Conservation (phyloP, 2,797 vertebrate genomes). For the Streptopelia turtur region DNA sequence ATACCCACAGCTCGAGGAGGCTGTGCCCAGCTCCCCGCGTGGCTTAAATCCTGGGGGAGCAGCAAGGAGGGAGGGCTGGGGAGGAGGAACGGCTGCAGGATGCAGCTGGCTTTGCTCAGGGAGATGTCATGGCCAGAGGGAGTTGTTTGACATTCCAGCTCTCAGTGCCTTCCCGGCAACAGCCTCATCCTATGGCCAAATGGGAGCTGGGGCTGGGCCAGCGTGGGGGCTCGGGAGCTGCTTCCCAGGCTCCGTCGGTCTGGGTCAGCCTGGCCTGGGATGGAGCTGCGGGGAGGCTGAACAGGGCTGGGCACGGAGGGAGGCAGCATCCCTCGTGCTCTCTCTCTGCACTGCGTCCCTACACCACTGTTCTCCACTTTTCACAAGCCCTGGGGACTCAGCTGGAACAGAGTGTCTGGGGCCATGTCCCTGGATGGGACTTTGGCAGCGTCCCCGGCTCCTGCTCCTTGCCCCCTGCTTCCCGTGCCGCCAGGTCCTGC, state of each 20-base stretch:
- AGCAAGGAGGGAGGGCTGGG: not conserved
- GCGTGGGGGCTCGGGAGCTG: not conserved
- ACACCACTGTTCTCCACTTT: not conserved
- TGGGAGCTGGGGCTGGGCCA: not conserved
- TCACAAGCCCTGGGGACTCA: not conserved
- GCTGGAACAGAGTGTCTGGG: not conserved
- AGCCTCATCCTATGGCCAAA: not conserved
- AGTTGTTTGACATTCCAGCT: constrained; percentile 61
- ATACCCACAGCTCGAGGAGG: not conserved
- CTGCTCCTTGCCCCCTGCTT: not conserved
- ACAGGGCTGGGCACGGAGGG: rapidly evolving
- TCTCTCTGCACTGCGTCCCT: not conserved
- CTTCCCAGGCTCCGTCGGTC: not conserved
- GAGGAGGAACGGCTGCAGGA: not conserved
- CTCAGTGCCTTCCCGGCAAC: not conserved
- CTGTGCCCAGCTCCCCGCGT: not conserved
- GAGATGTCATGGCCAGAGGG: constrained; percentile 28
- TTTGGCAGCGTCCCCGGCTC: not conserved
- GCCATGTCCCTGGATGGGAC: not conserved
- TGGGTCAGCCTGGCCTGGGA: constrained; percentile 6
- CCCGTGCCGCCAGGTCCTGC: rapidly evolving
- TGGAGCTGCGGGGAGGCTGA: not conserved
- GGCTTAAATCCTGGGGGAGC: constrained; percentile 51
- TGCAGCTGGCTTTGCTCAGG: constrained; percentile 58
- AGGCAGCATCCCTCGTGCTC: not conserved